phyloP scores from a whole-genome alignment of 2,113 vertebrate genomes.

The Ramphastos sulfuratus region DNA sequence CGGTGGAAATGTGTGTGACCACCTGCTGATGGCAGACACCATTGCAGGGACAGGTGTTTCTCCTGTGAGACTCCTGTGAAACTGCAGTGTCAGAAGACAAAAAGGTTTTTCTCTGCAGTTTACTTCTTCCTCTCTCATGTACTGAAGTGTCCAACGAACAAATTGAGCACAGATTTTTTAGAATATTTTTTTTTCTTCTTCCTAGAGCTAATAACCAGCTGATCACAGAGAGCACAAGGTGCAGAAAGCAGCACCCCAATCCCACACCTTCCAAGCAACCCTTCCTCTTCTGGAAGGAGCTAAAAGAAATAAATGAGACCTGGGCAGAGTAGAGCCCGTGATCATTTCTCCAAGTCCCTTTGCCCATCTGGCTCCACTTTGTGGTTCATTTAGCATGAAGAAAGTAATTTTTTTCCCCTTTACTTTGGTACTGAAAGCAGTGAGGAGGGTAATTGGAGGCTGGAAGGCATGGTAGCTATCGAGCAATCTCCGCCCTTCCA shows the following conservation, averaged over 20 bases:
- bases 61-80: background rate
- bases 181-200: background rate
- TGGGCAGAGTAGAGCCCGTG: background rate
- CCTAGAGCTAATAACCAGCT: background rate
- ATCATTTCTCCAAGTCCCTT: background rate
- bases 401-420: slow-evolving; percentile 14
- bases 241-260: background rate
- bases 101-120: background rate
- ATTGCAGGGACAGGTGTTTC: background rate
- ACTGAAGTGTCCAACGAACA: background rate
- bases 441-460: slow-evolving; percentile 22
- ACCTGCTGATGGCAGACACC: background rate
- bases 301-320: background rate
- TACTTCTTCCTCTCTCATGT: background rate
- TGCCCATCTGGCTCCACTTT: background rate
- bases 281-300: background rate
- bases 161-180: background rate
- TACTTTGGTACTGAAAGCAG: slow-evolving; percentile 13
- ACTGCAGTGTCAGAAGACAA: background rate
- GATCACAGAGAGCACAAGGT: rapidly evolving
- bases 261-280: rapidly evolving
- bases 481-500: background rate
- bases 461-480: background rate
- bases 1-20: rapidly evolving
- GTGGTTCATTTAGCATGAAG: background rate